Percentiles rank a stretch among this genome's conserved stretches.
phyloP scores from a whole-genome alignment of 2,888 invertebrate species.

The Drosophila borborema region DNA sequence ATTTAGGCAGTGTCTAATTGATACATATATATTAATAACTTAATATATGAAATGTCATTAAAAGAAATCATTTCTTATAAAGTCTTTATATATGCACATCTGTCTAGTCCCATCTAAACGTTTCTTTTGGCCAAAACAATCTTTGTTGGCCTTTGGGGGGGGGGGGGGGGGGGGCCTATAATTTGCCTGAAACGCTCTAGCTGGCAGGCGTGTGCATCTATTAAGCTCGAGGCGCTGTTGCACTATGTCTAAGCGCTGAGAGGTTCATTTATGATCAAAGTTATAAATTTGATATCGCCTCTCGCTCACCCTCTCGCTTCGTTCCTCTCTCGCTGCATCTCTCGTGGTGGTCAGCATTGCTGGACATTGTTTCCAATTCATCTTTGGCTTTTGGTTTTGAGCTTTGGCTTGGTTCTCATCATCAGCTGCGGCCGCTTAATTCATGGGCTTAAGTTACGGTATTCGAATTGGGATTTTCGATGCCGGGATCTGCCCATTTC shows the following conservation, averaged over 20 bases:
- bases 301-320: background rate
- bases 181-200: slow-evolving; percentile 1
- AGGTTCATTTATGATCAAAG: slow-evolving; percentile 35
- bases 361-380: slow-evolving; percentile 25
- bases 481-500: slow-evolving; percentile 55
- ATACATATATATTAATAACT: background rate
- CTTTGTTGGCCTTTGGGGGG: background rate
- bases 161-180: slow-evolving; percentile 1
- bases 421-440: slow-evolving; percentile 52
- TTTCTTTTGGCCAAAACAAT: background rate
- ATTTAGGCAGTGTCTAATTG: no score
- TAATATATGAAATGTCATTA: background rate
- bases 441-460: slow-evolving; percentile 67
- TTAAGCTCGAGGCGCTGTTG: slow-evolving; percentile 20
- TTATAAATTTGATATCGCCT: slow-evolving; percentile 15
- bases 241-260: slow-evolving; percentile 15
- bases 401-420: slow-evolving; percentile 47
- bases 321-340: background rate
- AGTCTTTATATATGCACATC: background rate
- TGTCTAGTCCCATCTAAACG: background rate
- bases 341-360: slow-evolving; percentile 37
- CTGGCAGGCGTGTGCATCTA: slow-evolving; percentile 14
- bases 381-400: background rate
- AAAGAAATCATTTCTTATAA: background rate
- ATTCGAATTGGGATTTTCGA: slow-evolving; percentile 61